Base-by-base conservation (phyloP, 2,888 invertebrate species). In the Coremacera marginata region DNA sequence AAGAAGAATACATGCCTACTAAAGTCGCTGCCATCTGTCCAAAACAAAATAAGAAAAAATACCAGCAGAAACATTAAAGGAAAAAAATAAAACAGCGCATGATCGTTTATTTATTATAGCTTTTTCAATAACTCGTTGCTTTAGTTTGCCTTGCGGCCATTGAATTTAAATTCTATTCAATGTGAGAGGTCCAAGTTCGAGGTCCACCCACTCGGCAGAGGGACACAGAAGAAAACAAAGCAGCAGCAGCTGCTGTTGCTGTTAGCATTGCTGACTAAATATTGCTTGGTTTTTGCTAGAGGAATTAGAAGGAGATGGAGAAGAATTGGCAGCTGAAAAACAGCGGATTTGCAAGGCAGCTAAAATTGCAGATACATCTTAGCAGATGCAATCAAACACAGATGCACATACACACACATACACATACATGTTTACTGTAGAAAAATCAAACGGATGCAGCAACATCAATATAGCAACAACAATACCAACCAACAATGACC, bases 311-410 rank as follows among this genome's bases (percentile, higher is more conserved):
- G 31, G 31, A 16, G 62, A 14, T 25, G 27, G 9, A 14, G 27
- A 62, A 22, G 62, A 62, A 9, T 31, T 25, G 25, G 27, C 62
- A 16, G 25, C 25, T 25, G 62, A 62, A 60, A 25, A 70, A 51
- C 31, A 70, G 25, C n/a, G 34, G 16, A 57, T 25, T 62, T 49
- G 49, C 25, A 62, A 71, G 55, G 71, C 57, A 60, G 60, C 72
- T 49, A 62, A 57, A 72, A 51, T 70, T 70, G 34, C 22, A 70
- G 72, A 62, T 62, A 72, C 72, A 62, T 44, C 62, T 49, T 72
- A 49, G 62, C 60, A 49, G 44, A 62, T 49, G 22, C 44, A 60
- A 57, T 31, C 25, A 68, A 49, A 68, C 67, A 44, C 1, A 68
- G 22, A 11, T 8, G 25, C 3, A 68, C 16, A 65, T 3, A 57